phyloP scores from a whole-genome alignment of 1,140 invertebrate species.

The Neotoxoptera formosana region DNA sequence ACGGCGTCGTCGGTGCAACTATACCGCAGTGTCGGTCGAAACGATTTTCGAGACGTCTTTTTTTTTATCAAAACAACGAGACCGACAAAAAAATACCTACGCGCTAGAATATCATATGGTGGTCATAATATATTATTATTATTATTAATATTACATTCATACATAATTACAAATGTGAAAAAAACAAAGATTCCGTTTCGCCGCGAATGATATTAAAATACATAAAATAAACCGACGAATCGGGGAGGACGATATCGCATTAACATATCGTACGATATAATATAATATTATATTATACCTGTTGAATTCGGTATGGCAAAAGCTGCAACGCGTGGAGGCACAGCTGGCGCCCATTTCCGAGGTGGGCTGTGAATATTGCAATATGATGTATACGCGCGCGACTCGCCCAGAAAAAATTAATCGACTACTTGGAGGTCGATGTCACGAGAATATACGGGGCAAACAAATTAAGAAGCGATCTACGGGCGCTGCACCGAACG shows the following conservation, averaged over 20 bases:
- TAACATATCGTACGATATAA: background rate
- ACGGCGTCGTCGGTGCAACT: background rate
- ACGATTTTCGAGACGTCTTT: background rate
- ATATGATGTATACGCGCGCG: background rate
- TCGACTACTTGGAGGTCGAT: background rate
- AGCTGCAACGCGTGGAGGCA: background rate
- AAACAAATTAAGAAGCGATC: background rate
- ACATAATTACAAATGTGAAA: background rate
- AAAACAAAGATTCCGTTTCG: background rate
- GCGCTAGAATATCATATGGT: too few relatives aligned
- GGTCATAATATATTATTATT: too few relatives aligned
- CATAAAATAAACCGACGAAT: background rate
- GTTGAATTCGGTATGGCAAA: background rate
- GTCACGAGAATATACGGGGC: background rate
- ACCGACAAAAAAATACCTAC: background rate
- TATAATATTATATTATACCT: background rate
- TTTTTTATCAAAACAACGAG: background rate
- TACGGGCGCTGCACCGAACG: background rate
- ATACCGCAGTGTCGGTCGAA: background rate
- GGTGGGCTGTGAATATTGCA: background rate
- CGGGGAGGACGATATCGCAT: background rate
- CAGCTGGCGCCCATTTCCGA: background rate
- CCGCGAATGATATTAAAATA: background rate
- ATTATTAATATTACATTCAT: background rate
- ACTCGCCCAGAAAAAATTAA: slow-evolving; percentile 4